Evolutionary conservation across 2,888 invertebrate species (phyloP), one percentile per base, ranked within the genome.

Genomic region (Agriotes lineatus): DNA sequence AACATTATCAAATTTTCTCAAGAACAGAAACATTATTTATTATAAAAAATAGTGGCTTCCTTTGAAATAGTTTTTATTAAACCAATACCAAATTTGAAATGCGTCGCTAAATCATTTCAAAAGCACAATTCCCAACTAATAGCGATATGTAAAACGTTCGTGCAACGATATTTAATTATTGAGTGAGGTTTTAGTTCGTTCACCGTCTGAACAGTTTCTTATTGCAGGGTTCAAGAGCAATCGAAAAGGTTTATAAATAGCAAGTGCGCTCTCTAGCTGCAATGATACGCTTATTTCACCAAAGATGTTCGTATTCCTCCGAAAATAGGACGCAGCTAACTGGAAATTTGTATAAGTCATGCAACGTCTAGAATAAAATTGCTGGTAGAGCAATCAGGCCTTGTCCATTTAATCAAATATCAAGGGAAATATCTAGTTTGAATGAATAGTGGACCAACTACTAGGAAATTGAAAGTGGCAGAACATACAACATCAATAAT

Each of bases 241-340:
- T 56, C 22, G 14, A 25, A 19, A 56, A 10, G 56, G 9, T 56
- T 52, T 56, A 56, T 56, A 56, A 56, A 56, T 56, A 56, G 56
- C 25, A 18, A 52, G 18, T 52, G 10, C 52, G 14, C n/a, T 48
- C 20, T 7, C 16, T 9, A 44, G 19, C 18, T 44, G 44, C 14
- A 45, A 45, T 10, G 20, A 45, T 10, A 19, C 20, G 20, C n/a
- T 45, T 45, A 20, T 45, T 45, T 45, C 6, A 18, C 25, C 10
- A 3, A 52, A 16, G 16, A 52, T 52, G 10, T 12, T 50, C 14
- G 10, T 10, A 6, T 14, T 48, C 30, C 12, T 18, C 22, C 56
- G 19, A 22, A 56, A 56, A 56, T 56, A 56, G 35, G 10, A 14
- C 12, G 20, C 9, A 9, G 10, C 56, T 56, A 56, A 56, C n/a